Evolutionary conservation across 2,797 vertebrate species (phyloP), one percentile per base, ranked within the genome.

Genomic region (Erpetoichthys calabaricus): DNA sequence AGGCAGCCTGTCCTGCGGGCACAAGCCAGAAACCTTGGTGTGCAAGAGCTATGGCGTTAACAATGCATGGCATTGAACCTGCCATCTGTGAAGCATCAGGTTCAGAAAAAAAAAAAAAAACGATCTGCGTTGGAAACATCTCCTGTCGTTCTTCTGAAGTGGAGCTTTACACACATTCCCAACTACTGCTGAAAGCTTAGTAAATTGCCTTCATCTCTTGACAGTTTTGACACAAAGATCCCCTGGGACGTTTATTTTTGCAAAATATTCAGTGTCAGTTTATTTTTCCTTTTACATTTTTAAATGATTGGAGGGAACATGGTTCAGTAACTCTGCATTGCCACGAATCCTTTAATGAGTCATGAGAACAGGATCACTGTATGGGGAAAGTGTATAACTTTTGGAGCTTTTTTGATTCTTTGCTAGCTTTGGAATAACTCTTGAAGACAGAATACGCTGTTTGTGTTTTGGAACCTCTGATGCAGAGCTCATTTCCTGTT

Each of bases 291-390:
- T 5, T 57, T 60, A 60, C 57, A 54, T 57, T 7, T 8, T 53
- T 53, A 47, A 50, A 59, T 43, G 50, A 53, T 7, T 4, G 8
- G 3, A 43, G 47, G 51, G 6, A 45, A 60, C 56, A 55, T 42
- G 47, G 47, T 56, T 25, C 47, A 41, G 44, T 54, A 51, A 55
- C 50, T 57, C 52, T 58, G 45, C 54, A 52, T 62, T 62, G 53
- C 47, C 64, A 51, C 45, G 25, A 59, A 58, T 51, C 45, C 64
- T 58, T 68, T 63, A 61, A 63, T 63, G 60, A 68, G 63, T 73
- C 63, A 68, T 59, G 57, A 45, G 25, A 25, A 25, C 25, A 25
- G 25, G 25, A 25, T 25, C 25, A 25, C 25, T 25, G 25, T 25
- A 25, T 25, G 25, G 25, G 25, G 25, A 25, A 25, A 25, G 25